Conservation (phyloP, 1,140 invertebrate species). For the Scaptomyza montana region DNA sequence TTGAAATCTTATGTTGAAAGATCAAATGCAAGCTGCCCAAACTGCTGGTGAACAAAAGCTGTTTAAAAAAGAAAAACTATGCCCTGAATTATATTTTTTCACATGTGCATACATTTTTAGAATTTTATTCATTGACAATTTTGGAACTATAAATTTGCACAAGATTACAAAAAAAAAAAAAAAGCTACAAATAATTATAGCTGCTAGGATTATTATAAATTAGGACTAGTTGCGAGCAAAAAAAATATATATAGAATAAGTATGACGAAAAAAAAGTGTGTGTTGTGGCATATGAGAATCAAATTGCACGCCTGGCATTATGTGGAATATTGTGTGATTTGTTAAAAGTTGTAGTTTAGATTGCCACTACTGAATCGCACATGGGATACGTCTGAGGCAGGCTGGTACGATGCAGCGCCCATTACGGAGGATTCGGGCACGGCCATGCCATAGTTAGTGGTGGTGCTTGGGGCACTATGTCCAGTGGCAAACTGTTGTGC, state of each 20-base stretch:
- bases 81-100: too few species aligned
- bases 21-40: too few species aligned
- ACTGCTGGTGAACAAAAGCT: too few species aligned
- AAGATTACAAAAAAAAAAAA: neutral
- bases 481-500: conserved; percentile 63
- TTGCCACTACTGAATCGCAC: conserved; percentile 75
- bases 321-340: neutral
- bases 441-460: conserved; percentile 52
- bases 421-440: conserved; percentile 51
- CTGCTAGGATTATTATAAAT: conserved; percentile 10
- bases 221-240: neutral
- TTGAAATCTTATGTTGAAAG: too few species aligned
- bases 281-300: neutral
- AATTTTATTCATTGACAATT: conserved; percentile 1
- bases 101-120: neutral
- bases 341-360: conserved; percentile 70
- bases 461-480: conserved; percentile 52
- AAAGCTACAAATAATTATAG: neutral
- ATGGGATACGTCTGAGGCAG: conserved; percentile 68
- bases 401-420: conserved; percentile 45
- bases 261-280: conserved; percentile 3
- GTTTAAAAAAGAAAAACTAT: too few species aligned
- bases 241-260: neutral
- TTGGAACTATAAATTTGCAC: neutral
- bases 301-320: neutral